Evolutionary conservation across 2,797 vertebrate species (phyloP), one percentile per base, ranked within the genome.

Genomic region (Parauchenoglanis ngamensis): DNA sequence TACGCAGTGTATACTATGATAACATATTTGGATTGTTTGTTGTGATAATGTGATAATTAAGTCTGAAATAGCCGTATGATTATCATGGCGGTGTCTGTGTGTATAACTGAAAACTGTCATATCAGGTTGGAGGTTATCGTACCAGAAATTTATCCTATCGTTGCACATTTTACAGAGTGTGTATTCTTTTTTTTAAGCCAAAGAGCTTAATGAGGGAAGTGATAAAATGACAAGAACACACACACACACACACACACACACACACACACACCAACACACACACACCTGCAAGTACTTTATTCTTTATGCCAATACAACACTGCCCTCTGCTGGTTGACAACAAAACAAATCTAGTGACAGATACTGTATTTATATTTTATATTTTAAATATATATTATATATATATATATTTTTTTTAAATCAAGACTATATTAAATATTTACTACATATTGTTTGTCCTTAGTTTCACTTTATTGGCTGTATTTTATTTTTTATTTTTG

Each of bases 251-350:
- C 65, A 68, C 65, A 68, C 65, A 65, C 65, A 65, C 63, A 28
- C 63, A 65, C 63, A 59, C 57, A 59, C 57, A 63, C 59, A 25
- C 59, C 23, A 7, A 25, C 61, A 63, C 63, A 65, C 28, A 68
- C 13, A 73, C 2, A 6, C 73, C 31, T 79, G 19, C 31, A 25
- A 35, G 54, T 23, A 1, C 19, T 79, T 79, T 40, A 13, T 12
- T 21, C 23, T 17, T 68, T 89, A 46, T 40, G 67, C 80, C 94
- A 85, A 91, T 86, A 78, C 90, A 91, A 90, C 91, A 90, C 93
- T 95, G 94, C 83, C 94, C 93, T 93, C 96, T 96, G 92, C 94
- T 95, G 96, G 92, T 79, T 68, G 86, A 72, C 6, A 13, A 81
- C 79, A 44, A 17, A 59, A 61, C 11, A 79, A 56, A 35, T 21